phyloP scores from a whole-genome alignment of 2,888 invertebrate genomes.

The Cryptus armator region DNA sequence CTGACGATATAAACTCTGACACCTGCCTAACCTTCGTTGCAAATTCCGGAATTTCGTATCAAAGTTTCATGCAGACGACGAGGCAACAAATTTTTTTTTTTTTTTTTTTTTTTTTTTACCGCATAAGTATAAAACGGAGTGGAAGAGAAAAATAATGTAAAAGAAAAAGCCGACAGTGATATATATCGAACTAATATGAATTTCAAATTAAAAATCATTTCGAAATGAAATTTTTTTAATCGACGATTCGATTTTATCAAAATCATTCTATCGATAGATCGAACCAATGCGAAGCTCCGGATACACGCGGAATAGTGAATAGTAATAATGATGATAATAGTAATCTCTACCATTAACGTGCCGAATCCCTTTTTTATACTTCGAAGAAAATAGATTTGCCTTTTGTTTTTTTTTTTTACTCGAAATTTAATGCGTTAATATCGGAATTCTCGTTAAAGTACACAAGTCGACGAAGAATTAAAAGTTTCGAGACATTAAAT shows the following conservation, averaged over 20 bases:
- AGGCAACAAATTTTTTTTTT: not conserved
- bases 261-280: not conserved
- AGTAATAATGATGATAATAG: too few relatives aligned
- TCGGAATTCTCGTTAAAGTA: not conserved
- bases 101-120: not conserved
- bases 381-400: too few relatives aligned
- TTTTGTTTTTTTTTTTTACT: too few relatives aligned
- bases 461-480: constrained; percentile 22
- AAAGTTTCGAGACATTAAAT: constrained; percentile 25
- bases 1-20: constrained; percentile 1
- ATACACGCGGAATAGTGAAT: not conserved
- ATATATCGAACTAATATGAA: not conserved
- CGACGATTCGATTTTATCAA: not conserved
- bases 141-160: not conserved
- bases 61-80: too few relatives aligned
- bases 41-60: constrained; percentile 1
- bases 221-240: not conserved
- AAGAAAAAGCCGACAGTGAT: not conserved
- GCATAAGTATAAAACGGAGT: not conserved
- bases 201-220: not conserved
- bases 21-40: constrained; percentile 10
- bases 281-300: not conserved
- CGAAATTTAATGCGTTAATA: not conserved
- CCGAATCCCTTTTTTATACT: too few relatives aligned
- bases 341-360: too few relatives aligned